Base-by-base conservation (phyloP, 2,113 vertebrate genomes). In the cattle (Bos taurus) region DNA sequence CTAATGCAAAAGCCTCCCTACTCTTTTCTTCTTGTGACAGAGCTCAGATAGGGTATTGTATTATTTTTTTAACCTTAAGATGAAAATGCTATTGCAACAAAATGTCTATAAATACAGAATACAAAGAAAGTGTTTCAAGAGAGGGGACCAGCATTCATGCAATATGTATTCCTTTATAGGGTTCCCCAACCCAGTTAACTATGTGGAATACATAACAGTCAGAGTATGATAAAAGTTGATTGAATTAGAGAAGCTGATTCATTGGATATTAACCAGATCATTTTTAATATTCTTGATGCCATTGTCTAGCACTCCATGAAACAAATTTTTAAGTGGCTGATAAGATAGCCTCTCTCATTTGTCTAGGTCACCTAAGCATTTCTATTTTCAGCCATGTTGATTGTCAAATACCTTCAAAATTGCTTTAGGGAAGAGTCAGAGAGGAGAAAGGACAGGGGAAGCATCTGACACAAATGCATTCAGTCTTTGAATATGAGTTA, bases 401-500 rank as follows among this genome's bases (percentile, higher is more conserved):
- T 19, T 95, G 30, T n/a, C 40, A 77, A 62, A 33, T 93, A 86
- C 2, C 78, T 95, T 88, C 84, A 92, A 26, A 95, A 67, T 77
- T 25, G 5, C 30, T 36, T 92, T 64, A 78, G 43, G 83, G 30
- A 94, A 59, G 52, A 87, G 43, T 19, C 13, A 83, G 52, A 92
- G 30, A 87, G 6, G 23, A 85, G 4, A 71, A 30, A 59, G 48
- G 16, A n/a, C 8, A 36, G 1, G 28, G 26, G 89, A 95, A 92
- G 1, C 13, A 81, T 80, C 36, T 92, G 62, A 40, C 7, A 93
- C n/a, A 83, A 74, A 48, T 62, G 5, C 8, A 95, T 71, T 93
- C 33, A 84, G 7, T 86, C 43, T 86, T 91, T 85, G 56, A 88
- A 94, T 88, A 26, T 93, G 87, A 96, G 17, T 80, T 62, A 96